Conservation (phyloP, 2,113 vertebrate species). For the Aegithalos caudatus region DNA sequence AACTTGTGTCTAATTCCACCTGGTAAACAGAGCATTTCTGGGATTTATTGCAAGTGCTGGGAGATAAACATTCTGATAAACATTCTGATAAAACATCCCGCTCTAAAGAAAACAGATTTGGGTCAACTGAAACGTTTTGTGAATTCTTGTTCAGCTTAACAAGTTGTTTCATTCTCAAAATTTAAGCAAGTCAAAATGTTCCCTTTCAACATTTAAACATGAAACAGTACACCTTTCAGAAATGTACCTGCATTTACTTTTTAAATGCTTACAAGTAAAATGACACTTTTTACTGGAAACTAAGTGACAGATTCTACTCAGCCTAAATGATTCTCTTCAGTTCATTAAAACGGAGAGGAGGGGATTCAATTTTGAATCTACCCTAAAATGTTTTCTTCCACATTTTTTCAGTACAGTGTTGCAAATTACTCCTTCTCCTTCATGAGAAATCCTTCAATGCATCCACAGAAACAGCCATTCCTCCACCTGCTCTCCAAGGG, state of each 20-base stretch:
- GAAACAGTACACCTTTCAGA: constrained; percentile 6
- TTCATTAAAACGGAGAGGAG: neutral
- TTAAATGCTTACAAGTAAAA: constrained; percentile 17
- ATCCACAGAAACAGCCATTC: neutral
- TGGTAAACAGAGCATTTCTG: neutral
- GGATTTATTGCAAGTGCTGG: neutral
- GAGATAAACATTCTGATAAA: neutral
- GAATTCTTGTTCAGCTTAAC: constrained; percentile 21
- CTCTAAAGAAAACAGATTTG: constrained; percentile 49
- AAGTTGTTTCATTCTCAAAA: constrained; percentile 43
- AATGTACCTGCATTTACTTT: neutral
- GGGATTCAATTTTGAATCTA: neutral
- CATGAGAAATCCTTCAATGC: neutral
- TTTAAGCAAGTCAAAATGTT: constrained; percentile 22
- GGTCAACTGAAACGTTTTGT: constrained; percentile 30
- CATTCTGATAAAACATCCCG: neutral
- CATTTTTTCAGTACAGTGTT: neutral
- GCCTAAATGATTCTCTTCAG: neutral
- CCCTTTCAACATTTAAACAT: constrained; percentile 21
- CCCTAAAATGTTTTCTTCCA: neutral
- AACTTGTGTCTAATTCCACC: neutral
- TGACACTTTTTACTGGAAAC: neutral
- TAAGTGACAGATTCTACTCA: neutral
- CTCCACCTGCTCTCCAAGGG: neutral
- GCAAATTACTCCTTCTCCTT: neutral